These are phyloP conservation scores for Cyprichromis sp. DNA, from an alignment of 2,113 vertebrate genomes.

Conservation along the genomic window DNA sequence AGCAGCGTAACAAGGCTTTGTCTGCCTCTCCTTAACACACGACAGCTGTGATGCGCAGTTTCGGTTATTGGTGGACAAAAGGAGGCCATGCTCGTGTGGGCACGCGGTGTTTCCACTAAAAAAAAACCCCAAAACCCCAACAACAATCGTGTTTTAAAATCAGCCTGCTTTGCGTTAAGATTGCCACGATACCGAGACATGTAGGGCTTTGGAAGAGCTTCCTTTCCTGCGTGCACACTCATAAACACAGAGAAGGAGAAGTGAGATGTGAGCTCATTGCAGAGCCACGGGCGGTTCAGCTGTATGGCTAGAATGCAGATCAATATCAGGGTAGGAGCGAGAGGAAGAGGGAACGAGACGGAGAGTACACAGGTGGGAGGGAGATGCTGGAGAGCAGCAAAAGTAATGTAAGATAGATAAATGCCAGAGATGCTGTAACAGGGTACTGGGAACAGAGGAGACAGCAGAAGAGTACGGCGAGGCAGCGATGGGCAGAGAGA, in stretches of 20 bases:
- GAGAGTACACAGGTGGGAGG: conserved; percentile 36
- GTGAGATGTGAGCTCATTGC: conserved; percentile 48
- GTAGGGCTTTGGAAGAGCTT: neutral
- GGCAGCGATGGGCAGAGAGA: neutral
- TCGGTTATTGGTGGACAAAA: neutral
- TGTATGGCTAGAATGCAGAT: conserved; percentile 63
- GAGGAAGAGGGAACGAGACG: neutral
- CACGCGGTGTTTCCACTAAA: neutral
- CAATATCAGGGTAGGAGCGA: conserved; percentile 52
- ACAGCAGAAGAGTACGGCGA: neutral
- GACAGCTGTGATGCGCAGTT: neutral
- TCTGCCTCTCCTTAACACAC: neutral
- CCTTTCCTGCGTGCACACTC: neutral
- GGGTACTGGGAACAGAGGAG: conserved; percentile 20
- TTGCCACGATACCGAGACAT: neutral
- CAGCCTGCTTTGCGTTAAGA: neutral
- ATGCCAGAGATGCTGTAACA: conserved; percentile 44
- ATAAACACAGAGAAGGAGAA: neutral
- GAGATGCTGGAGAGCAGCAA: conserved; percentile 31
- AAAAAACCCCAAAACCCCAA: rapidly evolving
- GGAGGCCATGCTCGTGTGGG: neutral
- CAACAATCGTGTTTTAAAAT: neutral
- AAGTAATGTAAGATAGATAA: conserved; percentile 48
- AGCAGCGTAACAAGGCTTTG: neutral
- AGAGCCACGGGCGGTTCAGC: conserved; percentile 51